phyloP scores from a whole-genome alignment of 2,113 vertebrate genomes.

The Heloderma charlesbogerti region DNA sequence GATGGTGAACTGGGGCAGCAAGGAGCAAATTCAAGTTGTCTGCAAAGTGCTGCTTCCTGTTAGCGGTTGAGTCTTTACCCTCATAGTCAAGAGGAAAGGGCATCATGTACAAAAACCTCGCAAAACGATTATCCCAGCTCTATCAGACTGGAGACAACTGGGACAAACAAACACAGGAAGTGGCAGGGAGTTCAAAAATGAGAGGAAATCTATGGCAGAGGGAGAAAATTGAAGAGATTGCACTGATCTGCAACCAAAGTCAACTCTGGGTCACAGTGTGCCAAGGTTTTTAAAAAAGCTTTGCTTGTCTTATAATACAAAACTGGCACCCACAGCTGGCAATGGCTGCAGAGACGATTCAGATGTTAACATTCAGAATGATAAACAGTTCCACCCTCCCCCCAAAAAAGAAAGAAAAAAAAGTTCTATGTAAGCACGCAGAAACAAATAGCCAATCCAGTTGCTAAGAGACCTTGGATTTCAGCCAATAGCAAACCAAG shows the following conservation, averaged over 20 bases:
- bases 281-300: conserved; percentile 71
- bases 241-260: conserved; percentile 70
- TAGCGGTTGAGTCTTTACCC: conserved; percentile 66
- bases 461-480: conserved; percentile 71
- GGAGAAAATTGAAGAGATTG: conserved; percentile 77
- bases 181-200: conserved; percentile 72
- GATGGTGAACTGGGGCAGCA: conserved; percentile 42
- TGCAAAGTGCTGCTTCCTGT: conserved; percentile 76
- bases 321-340: conserved; percentile 79
- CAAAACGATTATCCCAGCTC: conserved; percentile 69
- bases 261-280: conserved; percentile 62
- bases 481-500: conserved; percentile 57
- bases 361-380: conserved; percentile 78
- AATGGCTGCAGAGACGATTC: conserved; percentile 73
- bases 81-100: conserved; percentile 69
- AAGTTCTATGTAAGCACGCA: conserved; percentile 76
- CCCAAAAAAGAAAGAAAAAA: conserved; percentile 24
- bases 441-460: conserved; percentile 71
- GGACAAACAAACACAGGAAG: conserved; percentile 86
- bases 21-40: conserved; percentile 65
- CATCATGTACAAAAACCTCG: conserved; percentile 61
- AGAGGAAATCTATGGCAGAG: conserved; percentile 77
- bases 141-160: conserved; percentile 76
- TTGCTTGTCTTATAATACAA: conserved; percentile 76
- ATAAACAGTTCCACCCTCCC: conserved; percentile 68